These are phyloP conservation scores for Petrolisthes manimaculis DNA, from an alignment of 2,888 invertebrate genomes.

Conservation along the genomic window DNA sequence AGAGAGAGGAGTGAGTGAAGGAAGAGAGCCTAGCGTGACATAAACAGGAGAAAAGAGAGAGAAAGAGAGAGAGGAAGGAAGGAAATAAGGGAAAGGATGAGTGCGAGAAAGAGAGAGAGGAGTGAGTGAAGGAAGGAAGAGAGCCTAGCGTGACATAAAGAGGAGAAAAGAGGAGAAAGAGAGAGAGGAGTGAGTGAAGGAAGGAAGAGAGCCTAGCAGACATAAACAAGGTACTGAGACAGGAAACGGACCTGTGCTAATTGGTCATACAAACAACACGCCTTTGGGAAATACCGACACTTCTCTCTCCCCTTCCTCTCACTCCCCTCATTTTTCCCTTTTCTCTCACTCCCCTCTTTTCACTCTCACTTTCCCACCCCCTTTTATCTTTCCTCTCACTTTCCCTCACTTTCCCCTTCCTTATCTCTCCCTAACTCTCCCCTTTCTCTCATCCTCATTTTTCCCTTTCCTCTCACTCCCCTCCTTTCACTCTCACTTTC, in stretches of 20 bases:
- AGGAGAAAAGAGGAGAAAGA: not conserved
- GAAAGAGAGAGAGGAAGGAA: not conserved
- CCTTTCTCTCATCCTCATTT: too few species aligned
- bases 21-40: too few species aligned
- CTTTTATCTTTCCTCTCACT: too few species aligned
- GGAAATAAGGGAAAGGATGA: slow-evolving; percentile 13
- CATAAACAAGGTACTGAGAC: slow-evolving; percentile 16
- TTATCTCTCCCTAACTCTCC: too few species aligned
- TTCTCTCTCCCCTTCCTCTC: not conserved
- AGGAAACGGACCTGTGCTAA: slow-evolving; percentile 13
- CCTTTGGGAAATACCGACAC: not conserved
- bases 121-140: not conserved
- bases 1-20: not conserved
- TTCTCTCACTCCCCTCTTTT: too few species aligned
- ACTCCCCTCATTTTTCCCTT: too few species aligned
- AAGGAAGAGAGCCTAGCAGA: too few species aligned
- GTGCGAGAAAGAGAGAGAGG: slow-evolving; percentile 14
- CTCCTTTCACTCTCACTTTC: too few species aligned
- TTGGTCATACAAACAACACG: slow-evolving; percentile 13
- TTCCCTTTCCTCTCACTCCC: too few species aligned
- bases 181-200: not conserved
- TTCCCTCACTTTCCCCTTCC: too few species aligned
- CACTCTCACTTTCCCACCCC: too few species aligned
- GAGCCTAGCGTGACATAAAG: not conserved
- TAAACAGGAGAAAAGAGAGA: slow-evolving; percentile 2